Percentiles rank a stretch among this genome's conserved stretches.
phyloP scores from a whole-genome alignment of 2,113 vertebrate genomes.

The Siphamia tubifer region DNA sequence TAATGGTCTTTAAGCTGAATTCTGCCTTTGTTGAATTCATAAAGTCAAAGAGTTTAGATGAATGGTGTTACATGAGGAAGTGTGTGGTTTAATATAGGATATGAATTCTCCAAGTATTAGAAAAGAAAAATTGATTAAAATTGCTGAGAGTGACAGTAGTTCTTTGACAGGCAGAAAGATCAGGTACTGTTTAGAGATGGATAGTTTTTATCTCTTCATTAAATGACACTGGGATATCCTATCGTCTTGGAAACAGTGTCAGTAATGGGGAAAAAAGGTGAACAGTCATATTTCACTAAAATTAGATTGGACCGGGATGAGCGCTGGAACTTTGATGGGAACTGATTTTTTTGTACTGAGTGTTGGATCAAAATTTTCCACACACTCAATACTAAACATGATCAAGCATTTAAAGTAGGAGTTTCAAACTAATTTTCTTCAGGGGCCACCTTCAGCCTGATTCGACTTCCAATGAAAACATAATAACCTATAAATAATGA shows the following conservation, averaged over 20 bases:
- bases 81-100: neutral
- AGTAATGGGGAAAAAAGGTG: neutral
- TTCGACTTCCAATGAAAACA: no score
- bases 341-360: no score
- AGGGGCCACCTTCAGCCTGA: no score
- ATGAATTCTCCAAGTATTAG: neutral
- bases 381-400: no score
- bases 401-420: no score
- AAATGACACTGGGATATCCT: neutral
- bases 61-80: neutral
- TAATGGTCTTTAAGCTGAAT: neutral
- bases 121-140: neutral
- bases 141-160: neutral
- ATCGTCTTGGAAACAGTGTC: neutral
- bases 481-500: no score
- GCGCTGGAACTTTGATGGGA: no score
- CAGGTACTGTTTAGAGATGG: neutral
- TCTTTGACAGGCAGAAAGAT: neutral
- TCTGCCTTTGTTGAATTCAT: neutral
- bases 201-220: neutral
- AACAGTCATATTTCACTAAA: neutral
- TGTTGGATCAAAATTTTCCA: no score
- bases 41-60: neutral
- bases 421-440: no score
- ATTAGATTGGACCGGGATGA: neutral